Base-by-base conservation (phyloP, 1,140 invertebrate genomes). In the Bactericera cockerelli region DNA sequence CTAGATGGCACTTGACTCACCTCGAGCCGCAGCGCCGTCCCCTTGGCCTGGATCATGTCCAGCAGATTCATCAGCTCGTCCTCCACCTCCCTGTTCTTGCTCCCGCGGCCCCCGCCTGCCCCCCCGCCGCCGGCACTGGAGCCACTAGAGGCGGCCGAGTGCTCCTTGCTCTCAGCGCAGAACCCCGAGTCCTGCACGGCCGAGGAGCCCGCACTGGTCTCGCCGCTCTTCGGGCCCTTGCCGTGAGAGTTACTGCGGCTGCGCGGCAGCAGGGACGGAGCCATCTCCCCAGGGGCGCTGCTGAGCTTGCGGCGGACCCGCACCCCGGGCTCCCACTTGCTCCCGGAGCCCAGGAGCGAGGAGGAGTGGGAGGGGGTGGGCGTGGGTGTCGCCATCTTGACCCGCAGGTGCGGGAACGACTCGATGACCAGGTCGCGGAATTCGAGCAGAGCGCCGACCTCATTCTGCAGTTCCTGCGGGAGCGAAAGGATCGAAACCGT, bases 381-480 rank as follows among this genome's bases (percentile, higher is more conserved):
- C 13, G 58, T 63, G 56, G 70, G 70, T 61, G 72, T 70, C 56
- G 76, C 75, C 81, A 88, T 81, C 76, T 89, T 88, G 66, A 81
- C 81, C 68, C 86, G 81, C 67, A 90, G 79, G 76, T 89, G 87
- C 63, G 88, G 88, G 75, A 90, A 89, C 62, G 87, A 86, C 78
- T 89, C 86, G 78, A 90, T 87, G 76, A 91, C 87, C 77, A 89
- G 79, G 74, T 89, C 86, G 74, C 87, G 83, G 71, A 91, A 91
- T 73, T 89, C 87, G 71, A 90, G 79, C 60, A 91, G 72, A 61
- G 86, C 86, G 54, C 86, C 86, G 73, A 91, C 87, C 75, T 90
- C 87, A 84, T 89, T 85, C 80, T 90, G 87, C 69, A 90, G 76
- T 76, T 90, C 87, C 79, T 84, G 76, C 16, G 61, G 63, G 11